Conservation (phyloP, 2,888 invertebrate genomes). For the Hypsopygia costalis region DNA sequence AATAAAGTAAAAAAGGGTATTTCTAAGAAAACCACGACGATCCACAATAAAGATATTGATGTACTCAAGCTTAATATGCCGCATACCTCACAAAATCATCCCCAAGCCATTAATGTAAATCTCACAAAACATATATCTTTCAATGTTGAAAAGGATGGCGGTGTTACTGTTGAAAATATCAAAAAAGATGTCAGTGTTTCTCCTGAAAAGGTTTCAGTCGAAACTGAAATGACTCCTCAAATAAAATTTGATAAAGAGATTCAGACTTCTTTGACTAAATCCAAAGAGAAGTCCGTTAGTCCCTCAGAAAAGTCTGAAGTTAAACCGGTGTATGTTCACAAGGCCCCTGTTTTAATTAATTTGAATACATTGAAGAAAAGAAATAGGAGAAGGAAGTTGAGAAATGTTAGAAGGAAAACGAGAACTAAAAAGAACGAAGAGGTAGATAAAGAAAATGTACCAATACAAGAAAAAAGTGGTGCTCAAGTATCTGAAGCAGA, state of each 20-base stretch:
- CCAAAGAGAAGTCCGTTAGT: slow-evolving; percentile 25
- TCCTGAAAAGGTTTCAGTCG: slow-evolving; percentile 42
- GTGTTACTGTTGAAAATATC: slow-evolving; percentile 45
- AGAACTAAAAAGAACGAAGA: slow-evolving; percentile 31
- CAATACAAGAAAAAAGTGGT: slow-evolving; percentile 45
- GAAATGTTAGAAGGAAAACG: slow-evolving; percentile 34
- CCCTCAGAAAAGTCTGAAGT: slow-evolving; percentile 20
- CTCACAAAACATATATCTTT: slow-evolving; percentile 71
- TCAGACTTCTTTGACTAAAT: slow-evolving; percentile 51
- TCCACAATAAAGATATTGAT: slow-evolving; percentile 61
- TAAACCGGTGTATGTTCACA: slow-evolving; percentile 26
- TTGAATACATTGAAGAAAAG: slow-evolving; percentile 55
- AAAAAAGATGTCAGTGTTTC: slow-evolving; percentile 44
- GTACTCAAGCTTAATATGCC: slow-evolving; percentile 60
- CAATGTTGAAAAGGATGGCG: slow-evolving; percentile 65
- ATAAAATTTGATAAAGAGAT: slow-evolving; percentile 57
- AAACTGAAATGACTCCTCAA: slow-evolving; percentile 28
- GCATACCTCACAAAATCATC: slow-evolving; percentile 31
- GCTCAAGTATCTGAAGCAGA: slow-evolving; percentile 79
- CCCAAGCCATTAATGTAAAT: slow-evolving; percentile 60
- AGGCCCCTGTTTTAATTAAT: slow-evolving; percentile 53
- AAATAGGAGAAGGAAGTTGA: slow-evolving; percentile 44
- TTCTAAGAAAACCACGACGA: slow-evolving; percentile 54
- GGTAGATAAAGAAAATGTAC: slow-evolving; percentile 32
- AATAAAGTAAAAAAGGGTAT: slow-evolving; percentile 46